These are phyloP conservation scores for Antennarius maculatus DNA, from an alignment of 2,797 vertebrate species.

Conservation along the genomic window DNA sequence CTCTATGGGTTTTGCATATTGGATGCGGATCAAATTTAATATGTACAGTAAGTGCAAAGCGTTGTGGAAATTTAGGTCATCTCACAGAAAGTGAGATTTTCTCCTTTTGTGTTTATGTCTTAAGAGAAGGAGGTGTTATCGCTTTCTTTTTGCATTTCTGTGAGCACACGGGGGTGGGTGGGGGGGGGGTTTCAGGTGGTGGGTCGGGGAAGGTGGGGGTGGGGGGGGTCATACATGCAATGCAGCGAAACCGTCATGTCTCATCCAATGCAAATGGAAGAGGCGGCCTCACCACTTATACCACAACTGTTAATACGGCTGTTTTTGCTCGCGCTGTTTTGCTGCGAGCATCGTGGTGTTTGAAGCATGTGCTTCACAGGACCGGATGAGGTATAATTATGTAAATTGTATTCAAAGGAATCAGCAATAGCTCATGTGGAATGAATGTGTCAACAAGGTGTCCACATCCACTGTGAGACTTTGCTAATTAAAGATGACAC, in stretches of 20 bases:
- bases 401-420: conserved; percentile 80
- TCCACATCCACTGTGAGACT: conserved; percentile 73
- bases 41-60: conserved; percentile 68
- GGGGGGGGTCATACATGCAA: conserved; percentile 51
- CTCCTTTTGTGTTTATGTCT: conserved; percentile 59
- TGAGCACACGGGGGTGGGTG: not conserved
- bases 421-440: conserved; percentile 80
- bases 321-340: conserved; percentile 61
- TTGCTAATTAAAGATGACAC: conserved; percentile 82
- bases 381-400: conserved; percentile 79
- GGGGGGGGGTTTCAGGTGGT: not conserved
- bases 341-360: conserved; percentile 68
- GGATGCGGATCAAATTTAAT: conserved; percentile 68
- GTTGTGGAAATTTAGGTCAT: conserved; percentile 75
- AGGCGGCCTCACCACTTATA: conserved; percentile 73
- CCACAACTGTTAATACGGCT: conserved; percentile 77
- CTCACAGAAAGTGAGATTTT: conserved; percentile 54
- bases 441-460: conserved; percentile 82
- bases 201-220: too few species aligned
- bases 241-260: conserved; percentile 57
- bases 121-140: conserved; percentile 39
- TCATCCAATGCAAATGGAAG: conserved; percentile 80
- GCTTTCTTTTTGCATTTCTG: conserved; percentile 10
- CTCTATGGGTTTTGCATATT: conserved; percentile 61
- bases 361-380: conserved; percentile 61